These are phyloP conservation scores for Littorina saxatilis DNA, from an alignment of 1,140 invertebrate species.

Conservation along the genomic window DNA sequence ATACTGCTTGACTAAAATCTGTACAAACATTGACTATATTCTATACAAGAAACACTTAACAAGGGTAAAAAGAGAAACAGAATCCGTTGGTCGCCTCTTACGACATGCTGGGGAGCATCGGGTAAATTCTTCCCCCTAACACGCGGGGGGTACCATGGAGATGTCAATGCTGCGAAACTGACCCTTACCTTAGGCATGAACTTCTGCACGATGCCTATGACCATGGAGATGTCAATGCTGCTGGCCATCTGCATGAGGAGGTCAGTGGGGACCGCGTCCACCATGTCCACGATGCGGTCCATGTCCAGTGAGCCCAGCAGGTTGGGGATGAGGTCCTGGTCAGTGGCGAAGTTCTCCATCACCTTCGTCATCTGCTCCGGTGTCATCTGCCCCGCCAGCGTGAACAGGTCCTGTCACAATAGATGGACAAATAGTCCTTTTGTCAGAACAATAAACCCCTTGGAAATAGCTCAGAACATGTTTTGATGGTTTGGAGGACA, in stretches of 20 bases:
- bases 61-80: too few species aligned
- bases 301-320: conserved; percentile 25
- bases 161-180: too few species aligned
- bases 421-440: neutral
- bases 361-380: conserved; percentile 23
- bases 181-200: conserved; percentile 33
- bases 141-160: too few species aligned
- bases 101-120: too few species aligned
- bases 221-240: conserved; percentile 28
- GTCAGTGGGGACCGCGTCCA: conserved; percentile 27
- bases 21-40: too few species aligned
- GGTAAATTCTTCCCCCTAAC: too few species aligned
- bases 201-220: conserved; percentile 9
- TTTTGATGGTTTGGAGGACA: neutral
- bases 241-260: conserved; percentile 15
- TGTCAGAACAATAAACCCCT: neutral
- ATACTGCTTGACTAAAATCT: too few species aligned
- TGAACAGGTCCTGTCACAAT: conserved; percentile 26
- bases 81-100: too few species aligned
- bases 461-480: neutral
- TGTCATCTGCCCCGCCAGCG: conserved; percentile 24
- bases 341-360: conserved; percentile 22
- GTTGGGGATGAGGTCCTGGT: conserved; percentile 17
- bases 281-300: conserved; percentile 31
- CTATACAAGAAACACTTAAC: too few species aligned